phyloP scores from a whole-genome alignment of 1,140 invertebrate genomes.

The Neodiprion pinetum region DNA sequence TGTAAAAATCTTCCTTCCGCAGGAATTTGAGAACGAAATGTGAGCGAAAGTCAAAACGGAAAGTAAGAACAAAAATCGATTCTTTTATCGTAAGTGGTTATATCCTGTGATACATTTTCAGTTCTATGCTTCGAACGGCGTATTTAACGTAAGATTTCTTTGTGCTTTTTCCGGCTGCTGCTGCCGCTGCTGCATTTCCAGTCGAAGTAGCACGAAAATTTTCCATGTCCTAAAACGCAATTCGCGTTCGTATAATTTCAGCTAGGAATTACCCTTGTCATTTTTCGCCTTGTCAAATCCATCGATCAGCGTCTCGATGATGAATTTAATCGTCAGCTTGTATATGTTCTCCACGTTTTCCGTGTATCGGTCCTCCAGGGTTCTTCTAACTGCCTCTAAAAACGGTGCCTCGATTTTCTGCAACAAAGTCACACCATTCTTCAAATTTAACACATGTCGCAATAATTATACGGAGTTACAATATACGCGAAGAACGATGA shows the following conservation, averaged over 20 bases:
- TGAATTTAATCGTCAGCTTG: constrained; percentile 90
- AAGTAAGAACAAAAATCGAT: no score
- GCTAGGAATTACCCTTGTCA: constrained; percentile 47
- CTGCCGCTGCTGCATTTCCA: constrained; percentile 4
- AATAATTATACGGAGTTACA: constrained; percentile 2
- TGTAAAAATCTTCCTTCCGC: no score
- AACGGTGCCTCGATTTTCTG: constrained; percentile 93
- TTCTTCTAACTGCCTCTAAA: constrained; percentile 82
- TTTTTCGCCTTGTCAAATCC: constrained; percentile 73
- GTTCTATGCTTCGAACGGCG: background rate
- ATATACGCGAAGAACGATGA: background rate
- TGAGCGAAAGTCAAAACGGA: no score
- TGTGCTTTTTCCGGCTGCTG: constrained; percentile 10
- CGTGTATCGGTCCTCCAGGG: constrained; percentile 86
- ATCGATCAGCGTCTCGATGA: constrained; percentile 84
- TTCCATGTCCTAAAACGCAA: no score
- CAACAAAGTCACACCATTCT: constrained; percentile 51
- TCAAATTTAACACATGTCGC: constrained; percentile 4
- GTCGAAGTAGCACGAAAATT: constrained; percentile 14
- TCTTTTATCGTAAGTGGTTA: no score
- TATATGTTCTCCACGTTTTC: constrained; percentile 92
- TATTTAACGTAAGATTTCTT: background rate
- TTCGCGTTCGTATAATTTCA: background rate
- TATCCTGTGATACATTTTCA: constrained; percentile 11
- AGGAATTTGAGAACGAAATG: no score